Conservation (phyloP, 2,113 vertebrate genomes). For the Bos indicus region DNA sequence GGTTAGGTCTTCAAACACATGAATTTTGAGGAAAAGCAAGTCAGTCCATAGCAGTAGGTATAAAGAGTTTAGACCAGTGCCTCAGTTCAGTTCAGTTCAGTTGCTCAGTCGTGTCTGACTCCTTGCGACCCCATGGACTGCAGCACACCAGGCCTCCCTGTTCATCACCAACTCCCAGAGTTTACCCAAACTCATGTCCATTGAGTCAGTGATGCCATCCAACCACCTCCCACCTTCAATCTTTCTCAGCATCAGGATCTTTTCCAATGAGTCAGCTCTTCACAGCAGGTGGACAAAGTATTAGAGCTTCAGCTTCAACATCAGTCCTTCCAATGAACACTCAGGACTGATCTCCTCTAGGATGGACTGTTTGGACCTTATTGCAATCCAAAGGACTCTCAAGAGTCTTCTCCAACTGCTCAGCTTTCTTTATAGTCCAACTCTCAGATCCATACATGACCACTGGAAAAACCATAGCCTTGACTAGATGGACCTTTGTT, state of each 20-base stretch:
- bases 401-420: too few relatives aligned
- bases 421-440: background rate
- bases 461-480: background rate
- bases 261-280: too few relatives aligned
- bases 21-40: background rate
- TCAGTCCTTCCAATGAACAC: too few relatives aligned
- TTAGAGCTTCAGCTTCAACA: too few relatives aligned
- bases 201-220: background rate
- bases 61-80: background rate
- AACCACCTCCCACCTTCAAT: too few relatives aligned
- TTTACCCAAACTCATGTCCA: background rate
- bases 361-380: too few relatives aligned
- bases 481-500: background rate
- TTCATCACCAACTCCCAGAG: background rate
- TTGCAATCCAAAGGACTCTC: too few relatives aligned
- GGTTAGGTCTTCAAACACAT: background rate
- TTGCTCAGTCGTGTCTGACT: background rate
- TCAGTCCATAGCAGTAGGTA: background rate
- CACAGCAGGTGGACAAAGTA: too few relatives aligned
- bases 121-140: background rate
- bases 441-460: background rate
- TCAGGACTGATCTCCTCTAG: too few relatives aligned
- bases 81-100: background rate
- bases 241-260: too few relatives aligned
- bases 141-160: background rate